Evolutionary conservation across 2,797 vertebrate species (phyloP).

Genomic region (Craterocephalus amniculus): DNA sequence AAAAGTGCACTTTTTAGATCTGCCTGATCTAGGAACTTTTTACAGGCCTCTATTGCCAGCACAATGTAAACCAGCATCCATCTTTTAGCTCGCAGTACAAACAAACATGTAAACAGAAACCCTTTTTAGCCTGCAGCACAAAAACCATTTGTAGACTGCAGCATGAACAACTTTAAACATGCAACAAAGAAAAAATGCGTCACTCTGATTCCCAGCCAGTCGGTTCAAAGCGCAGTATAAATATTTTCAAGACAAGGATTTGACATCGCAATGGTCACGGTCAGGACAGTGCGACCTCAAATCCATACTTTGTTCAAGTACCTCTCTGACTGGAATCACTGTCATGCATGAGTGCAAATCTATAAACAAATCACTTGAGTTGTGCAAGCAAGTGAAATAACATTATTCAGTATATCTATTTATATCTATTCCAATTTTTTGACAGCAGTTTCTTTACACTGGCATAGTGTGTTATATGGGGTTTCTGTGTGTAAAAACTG

Average conservation of each 20-base stretch:
- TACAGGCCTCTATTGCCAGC: conserved; percentile 43
- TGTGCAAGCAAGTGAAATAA: conserved; percentile 29
- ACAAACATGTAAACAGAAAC: conserved; percentile 61
- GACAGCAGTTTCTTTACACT: conserved; percentile 11
- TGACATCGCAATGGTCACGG: conserved; percentile 42
- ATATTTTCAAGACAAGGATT: conserved; percentile 29
- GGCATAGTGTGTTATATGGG: conserved; percentile 23
- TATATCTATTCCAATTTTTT: conserved; percentile 22
- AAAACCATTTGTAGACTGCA: conserved; percentile 49
- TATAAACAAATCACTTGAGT: conserved; percentile 48
- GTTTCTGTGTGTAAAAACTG: conserved; percentile 30
- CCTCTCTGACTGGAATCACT: conserved; percentile 44
- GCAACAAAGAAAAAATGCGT: conserved; percentile 39
- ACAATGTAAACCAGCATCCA: conserved; percentile 57
- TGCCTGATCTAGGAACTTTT: conserved; percentile 50
- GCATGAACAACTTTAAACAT: conserved; percentile 44
- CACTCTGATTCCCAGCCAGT: conserved; percentile 49
- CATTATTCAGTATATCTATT: conserved; percentile 28
- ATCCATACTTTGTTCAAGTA: conserved; percentile 19
- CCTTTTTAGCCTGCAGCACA: conserved; percentile 35
- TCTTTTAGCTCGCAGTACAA: conserved; percentile 61
- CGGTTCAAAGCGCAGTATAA: conserved; percentile 32
- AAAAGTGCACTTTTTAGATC: conserved; percentile 36
- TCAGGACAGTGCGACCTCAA: conserved; percentile 33
- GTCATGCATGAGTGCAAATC: conserved; percentile 37